phyloP scores from a whole-genome alignment of 2,888 invertebrate species.

The Frankliniella intonsa region DNA sequence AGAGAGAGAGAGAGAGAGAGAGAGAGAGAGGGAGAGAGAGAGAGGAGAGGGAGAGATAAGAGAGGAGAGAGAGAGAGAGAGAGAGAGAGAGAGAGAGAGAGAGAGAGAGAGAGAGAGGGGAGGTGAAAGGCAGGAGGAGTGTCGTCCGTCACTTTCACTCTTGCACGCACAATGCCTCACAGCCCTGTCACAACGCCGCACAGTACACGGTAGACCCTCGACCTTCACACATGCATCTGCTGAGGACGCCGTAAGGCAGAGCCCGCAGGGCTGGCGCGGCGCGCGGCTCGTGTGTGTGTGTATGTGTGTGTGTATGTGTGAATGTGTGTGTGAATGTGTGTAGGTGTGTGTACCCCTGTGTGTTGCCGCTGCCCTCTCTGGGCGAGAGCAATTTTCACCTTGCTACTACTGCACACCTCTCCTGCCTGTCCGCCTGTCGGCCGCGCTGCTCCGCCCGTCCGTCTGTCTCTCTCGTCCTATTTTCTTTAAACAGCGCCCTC shows the following conservation, averaged over 20 bases:
- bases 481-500: not conserved
- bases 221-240: not conserved
- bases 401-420: not conserved
- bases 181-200: not conserved
- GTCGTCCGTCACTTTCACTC: conserved; percentile 1
- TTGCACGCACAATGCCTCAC: not conserved
- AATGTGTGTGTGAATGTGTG: too few species aligned
- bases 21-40: too few species aligned
- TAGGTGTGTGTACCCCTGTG: not conserved
- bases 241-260: too few species aligned
- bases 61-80: not conserved
- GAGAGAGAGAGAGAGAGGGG: not conserved
- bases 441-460: not conserved
- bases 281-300: not conserved
- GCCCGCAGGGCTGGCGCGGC: too few species aligned
- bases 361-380: not conserved
- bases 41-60: not conserved
- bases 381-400: conserved; percentile 6
- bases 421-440: too few species aligned
- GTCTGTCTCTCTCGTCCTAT: not conserved
- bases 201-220: not conserved
- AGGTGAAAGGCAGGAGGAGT: not conserved
- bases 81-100: not conserved
- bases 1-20: too few species aligned
- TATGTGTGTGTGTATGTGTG: not conserved